Conservation (phyloP, 2,113 vertebrate genomes). For the Vombatus ursinus region DNA sequence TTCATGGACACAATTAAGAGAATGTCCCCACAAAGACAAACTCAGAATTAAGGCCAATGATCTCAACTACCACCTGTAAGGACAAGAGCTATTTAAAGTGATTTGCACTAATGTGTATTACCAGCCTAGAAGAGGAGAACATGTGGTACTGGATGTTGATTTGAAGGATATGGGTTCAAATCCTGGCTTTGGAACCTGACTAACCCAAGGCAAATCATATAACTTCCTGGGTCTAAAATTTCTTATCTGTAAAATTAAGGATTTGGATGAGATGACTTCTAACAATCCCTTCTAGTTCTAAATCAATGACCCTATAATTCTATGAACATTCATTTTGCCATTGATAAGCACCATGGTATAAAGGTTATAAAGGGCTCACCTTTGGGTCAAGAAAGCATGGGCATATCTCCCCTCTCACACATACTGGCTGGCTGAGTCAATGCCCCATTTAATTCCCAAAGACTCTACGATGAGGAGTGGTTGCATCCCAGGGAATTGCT, state of each 20-base stretch:
- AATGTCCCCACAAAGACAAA: neutral
- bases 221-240: neutral
- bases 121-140: neutral
- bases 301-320: neutral
- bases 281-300: neutral
- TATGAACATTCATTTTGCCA: neutral
- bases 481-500: neutral
- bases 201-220: neutral
- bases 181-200: neutral
- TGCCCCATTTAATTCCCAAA: neutral
- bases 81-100: slow-evolving; percentile 16
- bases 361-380: neutral
- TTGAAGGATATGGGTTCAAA: neutral
- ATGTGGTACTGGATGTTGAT: neutral
- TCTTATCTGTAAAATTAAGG: neutral
- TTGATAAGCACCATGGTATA: neutral
- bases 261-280: neutral
- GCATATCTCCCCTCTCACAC: neutral
- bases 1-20: slow-evolving; percentile 1
- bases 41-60: neutral
- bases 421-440: neutral
- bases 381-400: neutral
- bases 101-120: neutral
- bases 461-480: neutral
- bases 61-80: slow-evolving; percentile 24